phyloP scores from a whole-genome alignment of 92 coral and sea anemone species.

The Porites lobata region DNA sequence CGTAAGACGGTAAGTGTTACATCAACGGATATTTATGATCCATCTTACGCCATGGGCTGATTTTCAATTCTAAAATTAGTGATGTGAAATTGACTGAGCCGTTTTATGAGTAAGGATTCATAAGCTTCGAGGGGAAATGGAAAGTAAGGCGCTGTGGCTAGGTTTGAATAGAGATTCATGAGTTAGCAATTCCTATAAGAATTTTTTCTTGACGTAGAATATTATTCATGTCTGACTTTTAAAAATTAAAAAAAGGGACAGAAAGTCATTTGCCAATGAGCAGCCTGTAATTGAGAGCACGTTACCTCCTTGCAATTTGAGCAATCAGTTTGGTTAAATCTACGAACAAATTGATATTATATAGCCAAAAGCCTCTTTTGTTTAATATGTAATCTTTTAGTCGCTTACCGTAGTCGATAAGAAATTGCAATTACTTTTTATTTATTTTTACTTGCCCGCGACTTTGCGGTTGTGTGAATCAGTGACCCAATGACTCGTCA shows the following conservation, averaged over 20 bases:
- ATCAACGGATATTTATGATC: background rate
- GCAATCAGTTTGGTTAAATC: conserved; percentile 16
- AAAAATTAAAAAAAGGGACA: conserved; percentile 6
- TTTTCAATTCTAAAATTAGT: too few relatives aligned
- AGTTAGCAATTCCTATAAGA: background rate
- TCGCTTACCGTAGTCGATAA: background rate
- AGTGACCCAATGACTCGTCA: background rate
- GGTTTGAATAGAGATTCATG: background rate
- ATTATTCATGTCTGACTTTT: background rate
- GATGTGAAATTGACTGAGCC: background rate
- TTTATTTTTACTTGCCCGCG: conserved; percentile 25
- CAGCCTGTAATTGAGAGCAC: background rate
- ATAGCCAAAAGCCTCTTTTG: background rate
- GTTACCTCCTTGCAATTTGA: background rate
- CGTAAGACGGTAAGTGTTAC: background rate
- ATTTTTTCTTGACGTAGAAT: background rate
- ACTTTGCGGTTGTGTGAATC: background rate
- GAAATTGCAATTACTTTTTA: background rate
- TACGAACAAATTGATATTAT: background rate
- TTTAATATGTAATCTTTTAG: background rate
- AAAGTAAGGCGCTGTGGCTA: background rate
- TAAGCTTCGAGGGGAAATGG: background rate
- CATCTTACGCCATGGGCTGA: too few relatives aligned
- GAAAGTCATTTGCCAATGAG: background rate
- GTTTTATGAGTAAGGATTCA: background rate